Conservation (phyloP, 2,113 vertebrate species). For the Glareola pratincola region DNA sequence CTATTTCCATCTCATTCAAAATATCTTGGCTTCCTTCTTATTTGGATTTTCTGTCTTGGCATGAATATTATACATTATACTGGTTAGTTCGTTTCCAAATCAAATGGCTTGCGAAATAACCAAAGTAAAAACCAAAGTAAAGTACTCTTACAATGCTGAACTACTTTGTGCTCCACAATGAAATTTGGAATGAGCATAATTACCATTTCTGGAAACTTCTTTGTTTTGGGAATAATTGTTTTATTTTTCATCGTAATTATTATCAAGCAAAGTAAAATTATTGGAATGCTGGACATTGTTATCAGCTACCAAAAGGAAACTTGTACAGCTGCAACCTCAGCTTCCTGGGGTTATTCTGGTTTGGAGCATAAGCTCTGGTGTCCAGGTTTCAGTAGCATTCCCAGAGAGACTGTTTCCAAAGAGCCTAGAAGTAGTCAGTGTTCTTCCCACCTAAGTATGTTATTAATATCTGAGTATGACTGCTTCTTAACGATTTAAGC, state of each 20-base stretch:
- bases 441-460: background rate
- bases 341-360: background rate
- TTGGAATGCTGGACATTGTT: background rate
- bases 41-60: constrained; percentile 59
- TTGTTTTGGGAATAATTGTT: constrained; percentile 32
- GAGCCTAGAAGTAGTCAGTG: background rate
- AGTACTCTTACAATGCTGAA: constrained; percentile 25
- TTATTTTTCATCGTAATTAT: background rate
- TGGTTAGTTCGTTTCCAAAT: constrained; percentile 56
- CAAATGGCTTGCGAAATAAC: constrained; percentile 64
- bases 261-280: background rate
- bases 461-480: background rate
- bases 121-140: constrained; percentile 54
- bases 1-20: constrained; percentile 25
- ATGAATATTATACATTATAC: constrained; percentile 17
- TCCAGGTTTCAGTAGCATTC: background rate
- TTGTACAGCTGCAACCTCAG: background rate
- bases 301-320: background rate
- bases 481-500: background rate
- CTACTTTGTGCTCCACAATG: constrained; percentile 18
- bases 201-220: constrained; percentile 16
- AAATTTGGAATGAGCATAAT: constrained; percentile 32
- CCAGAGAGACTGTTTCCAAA: background rate
- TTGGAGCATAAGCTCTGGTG: background rate
- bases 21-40: constrained; percentile 55